Evolutionary conservation across 2,113 vertebrate species (phyloP).

Genomic region (Gopherus evgoodei): DNA sequence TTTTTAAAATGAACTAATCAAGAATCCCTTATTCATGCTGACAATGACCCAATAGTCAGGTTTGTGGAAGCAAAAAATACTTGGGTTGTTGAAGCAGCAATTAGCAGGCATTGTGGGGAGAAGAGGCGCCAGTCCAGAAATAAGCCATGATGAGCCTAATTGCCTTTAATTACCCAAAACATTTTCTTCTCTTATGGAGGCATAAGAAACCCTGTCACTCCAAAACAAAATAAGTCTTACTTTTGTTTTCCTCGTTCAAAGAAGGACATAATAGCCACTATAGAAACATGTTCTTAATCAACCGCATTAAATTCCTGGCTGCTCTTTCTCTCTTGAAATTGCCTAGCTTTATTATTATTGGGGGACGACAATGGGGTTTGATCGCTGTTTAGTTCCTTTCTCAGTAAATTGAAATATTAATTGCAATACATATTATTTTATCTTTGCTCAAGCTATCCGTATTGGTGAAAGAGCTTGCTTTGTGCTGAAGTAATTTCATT

Average conservation of each 20-base stretch:
- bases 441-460: conserved; percentile 77
- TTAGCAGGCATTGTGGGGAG: conserved; percentile 74
- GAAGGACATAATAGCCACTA: conserved; percentile 77
- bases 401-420: conserved; percentile 86
- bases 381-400: conserved; percentile 77
- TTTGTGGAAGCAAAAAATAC: conserved; percentile 67
- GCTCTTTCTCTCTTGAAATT: conserved; percentile 77
- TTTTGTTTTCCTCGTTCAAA: conserved; percentile 79
- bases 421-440: conserved; percentile 81
- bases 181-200: conserved; percentile 77
- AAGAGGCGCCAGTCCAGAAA: conserved; percentile 66
- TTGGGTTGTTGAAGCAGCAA: conserved; percentile 75
- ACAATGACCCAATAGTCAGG: conserved; percentile 70
- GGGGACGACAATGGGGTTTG: conserved; percentile 69
- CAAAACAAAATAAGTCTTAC: conserved; percentile 78
- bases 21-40: conserved; percentile 64
- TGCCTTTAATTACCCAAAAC: conserved; percentile 83
- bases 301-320: conserved; percentile 79
- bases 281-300: conserved; percentile 83
- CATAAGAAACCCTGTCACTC: conserved; percentile 78
- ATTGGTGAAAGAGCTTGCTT: conserved; percentile 48
- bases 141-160: conserved; percentile 79
- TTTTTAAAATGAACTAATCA: conserved; percentile 49
- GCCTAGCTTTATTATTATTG: conserved; percentile 79
- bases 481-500: conserved; percentile 63